Base-by-base conservation (phyloP, 1,140 invertebrate genomes). In the Gryon sp. region DNA sequence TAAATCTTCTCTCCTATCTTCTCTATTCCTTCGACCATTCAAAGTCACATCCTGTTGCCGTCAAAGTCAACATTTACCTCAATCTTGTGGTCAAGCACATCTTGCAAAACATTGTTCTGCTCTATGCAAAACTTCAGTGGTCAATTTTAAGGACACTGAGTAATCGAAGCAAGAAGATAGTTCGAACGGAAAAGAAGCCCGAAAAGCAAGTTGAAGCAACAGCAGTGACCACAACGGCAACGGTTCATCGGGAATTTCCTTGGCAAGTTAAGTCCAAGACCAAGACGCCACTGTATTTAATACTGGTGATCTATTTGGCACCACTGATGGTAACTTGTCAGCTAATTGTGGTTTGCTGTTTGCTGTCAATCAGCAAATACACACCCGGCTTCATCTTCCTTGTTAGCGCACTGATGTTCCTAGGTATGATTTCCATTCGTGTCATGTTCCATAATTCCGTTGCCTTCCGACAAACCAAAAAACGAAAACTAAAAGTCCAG, bases 361-460 rank as follows among this genome's bases (percentile, higher is more conserved):
- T 88, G 9, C 77, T 87, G 46, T 62, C 83, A 0, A 30, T 83
- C 1, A 82, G 80, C 43, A 87, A 84, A 28, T 84, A 85, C 52
- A 84, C 87, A 0, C 88, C 88, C 0, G 88, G 88, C 16, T 89
- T 87, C 26, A 46, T 88, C 18, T 89, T 89, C 46, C 80, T 89
- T 0, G 55, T 87, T 0, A 53, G 63, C 0, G 80, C 86, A 0
- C 36, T 88, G 1, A 11, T 87, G 8, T 84, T 84, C 9, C 78
- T 88, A 36, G 86, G 81, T 2, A 74, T 66, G 7, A 86, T 89
- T 48, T 82, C 82, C 0, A 65, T 82, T 14, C 87, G 84, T 53
- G 74, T 88, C 5, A 74, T 89, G 52, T 80, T 82, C 32, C 80
- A 85, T 50, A 77, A 83, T 24, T 53, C 43, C 15, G 28, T 53